Base-by-base conservation (phyloP, 2,888 invertebrate genomes). In the Orthonevra nobilis region DNA sequence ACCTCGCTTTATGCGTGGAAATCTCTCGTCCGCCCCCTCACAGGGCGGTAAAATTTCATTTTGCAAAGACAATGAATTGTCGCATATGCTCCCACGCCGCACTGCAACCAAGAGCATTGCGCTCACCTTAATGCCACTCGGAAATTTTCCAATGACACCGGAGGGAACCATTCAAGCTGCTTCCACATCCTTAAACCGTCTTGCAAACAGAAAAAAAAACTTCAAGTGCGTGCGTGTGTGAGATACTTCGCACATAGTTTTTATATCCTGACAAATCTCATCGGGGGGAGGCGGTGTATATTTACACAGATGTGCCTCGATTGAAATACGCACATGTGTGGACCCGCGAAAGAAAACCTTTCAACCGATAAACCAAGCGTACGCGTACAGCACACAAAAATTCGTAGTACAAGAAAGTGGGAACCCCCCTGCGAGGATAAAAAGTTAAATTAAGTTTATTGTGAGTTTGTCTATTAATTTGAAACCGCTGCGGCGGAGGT, bases 381-480 rank as follows among this genome's bases (percentile, higher is more conserved):
- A 52, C 26, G n/a, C 54, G 40, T 28, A 40, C 17, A 5, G 10
- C 14, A 2, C 5, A 5, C 42, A 9, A n/a, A 7, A 2, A 12
- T n/a, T n/a, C 19, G 15, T 26, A 46, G n/a, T n/a, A n/a, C n/a
- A n/a, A n/a, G n/a, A n/a, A n/a, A n/a, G n/a, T n/a, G n/a, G n/a
- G n/a, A 28, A 30, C 52, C 26, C 38, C 7, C 42, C 23, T 63
- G 63, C 40, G 50, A 19, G 44, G 12, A 68, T 74, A 54, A 68
- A 74, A 74, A 74, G 61, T 74, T 74, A 61, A 74, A 74, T 68
- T 74, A 74, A 74, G 74, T 74, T 74, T 74, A 74, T 61, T 48
- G 61, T 36, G 74, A 74, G 74, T 68, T 74, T 74, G 74, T 74
- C 60, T 68, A 74, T 74, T 74, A 68, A 74, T 74, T 74, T 74